These are phyloP conservation scores for Carcina quercana DNA, from an alignment of 2,888 invertebrate species.

Conservation along the genomic window DNA sequence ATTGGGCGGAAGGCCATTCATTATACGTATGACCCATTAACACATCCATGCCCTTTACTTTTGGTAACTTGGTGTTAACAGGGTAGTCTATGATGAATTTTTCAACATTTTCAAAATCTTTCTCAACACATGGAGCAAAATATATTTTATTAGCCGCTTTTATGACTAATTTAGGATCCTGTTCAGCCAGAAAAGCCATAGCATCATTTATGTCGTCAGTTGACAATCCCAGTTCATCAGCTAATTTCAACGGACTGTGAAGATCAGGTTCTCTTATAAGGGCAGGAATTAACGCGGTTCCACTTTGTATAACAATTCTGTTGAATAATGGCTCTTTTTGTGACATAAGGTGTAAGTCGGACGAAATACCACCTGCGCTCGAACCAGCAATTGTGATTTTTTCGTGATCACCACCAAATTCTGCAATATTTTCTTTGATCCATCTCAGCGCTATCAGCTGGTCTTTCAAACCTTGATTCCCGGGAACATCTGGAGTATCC, in stretches of 20 bases:
- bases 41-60: slow-evolving; percentile 22
- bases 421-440: slow-evolving; percentile 38
- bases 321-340: slow-evolving; percentile 26
- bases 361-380: slow-evolving; percentile 38
- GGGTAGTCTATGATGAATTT: slow-evolving; percentile 24
- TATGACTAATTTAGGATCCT: slow-evolving; percentile 23
- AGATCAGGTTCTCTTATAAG: slow-evolving; percentile 17
- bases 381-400: slow-evolving; percentile 38
- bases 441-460: slow-evolving; percentile 37
- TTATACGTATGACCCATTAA: slow-evolving; percentile 27
- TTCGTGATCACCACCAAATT: slow-evolving; percentile 39
- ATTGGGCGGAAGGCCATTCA: slow-evolving; percentile 14
- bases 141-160: slow-evolving; percentile 13
- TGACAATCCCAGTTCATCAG: slow-evolving; percentile 18
- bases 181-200: slow-evolving; percentile 23
- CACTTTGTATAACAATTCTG: slow-evolving; percentile 24
- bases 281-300: slow-evolving; percentile 17
- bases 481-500: slow-evolving; percentile 38
- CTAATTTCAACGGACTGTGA: slow-evolving; percentile 15
- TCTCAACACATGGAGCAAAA: slow-evolving; percentile 26
- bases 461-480: slow-evolving; percentile 47
- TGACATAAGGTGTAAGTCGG: slow-evolving; percentile 34
- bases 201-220: slow-evolving; percentile 24
- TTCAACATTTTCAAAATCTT: slow-evolving; percentile 25
- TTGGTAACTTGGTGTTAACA: slow-evolving; percentile 17